Conservation (phyloP, 2,797 vertebrate genomes). For the Botia almorhae region DNA sequence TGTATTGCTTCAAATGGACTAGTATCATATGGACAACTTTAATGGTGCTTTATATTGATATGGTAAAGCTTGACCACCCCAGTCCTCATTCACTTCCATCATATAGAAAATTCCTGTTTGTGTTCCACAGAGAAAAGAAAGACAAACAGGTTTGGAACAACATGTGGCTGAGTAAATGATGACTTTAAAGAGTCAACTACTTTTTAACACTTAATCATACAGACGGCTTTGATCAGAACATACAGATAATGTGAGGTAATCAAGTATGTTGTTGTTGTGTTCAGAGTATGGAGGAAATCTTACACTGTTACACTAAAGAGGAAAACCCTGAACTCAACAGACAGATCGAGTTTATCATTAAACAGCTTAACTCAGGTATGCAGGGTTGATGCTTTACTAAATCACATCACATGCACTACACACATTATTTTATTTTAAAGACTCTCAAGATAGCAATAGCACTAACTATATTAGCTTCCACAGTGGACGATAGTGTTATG, state of each 20-base stretch:
- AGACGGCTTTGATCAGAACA: neutral
- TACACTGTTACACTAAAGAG: conserved; percentile 90
- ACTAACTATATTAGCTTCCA: no score
- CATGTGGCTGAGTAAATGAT: no score
- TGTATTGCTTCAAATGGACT: no score
- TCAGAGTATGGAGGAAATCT: conserved; percentile 94
- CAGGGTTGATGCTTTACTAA: neutral
- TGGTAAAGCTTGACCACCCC: neutral
- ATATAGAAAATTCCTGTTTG: neutral
- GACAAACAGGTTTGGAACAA: neutral
- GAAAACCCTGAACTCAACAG: conserved; percentile 87
- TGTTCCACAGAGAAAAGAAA: neutral
- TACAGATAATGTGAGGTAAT: neutral
- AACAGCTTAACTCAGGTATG: conserved; percentile 91
- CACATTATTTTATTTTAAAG: no score
- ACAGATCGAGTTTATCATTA: conserved; percentile 93
- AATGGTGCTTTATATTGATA: neutral
- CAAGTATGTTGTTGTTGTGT: neutral
- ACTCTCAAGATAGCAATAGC: no score
- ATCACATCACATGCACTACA: neutral
- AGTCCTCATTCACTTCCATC: neutral
- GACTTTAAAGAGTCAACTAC: no score
- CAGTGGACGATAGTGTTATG: no score
- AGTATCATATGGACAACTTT: neutral
- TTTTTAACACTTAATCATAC: neutral